A percentile compares a stretch with the other conserved stretches of the same genome.
phyloP scores from a whole-genome alignment of 2,888 invertebrate species.

The Lasioglossum vierecki region DNA sequence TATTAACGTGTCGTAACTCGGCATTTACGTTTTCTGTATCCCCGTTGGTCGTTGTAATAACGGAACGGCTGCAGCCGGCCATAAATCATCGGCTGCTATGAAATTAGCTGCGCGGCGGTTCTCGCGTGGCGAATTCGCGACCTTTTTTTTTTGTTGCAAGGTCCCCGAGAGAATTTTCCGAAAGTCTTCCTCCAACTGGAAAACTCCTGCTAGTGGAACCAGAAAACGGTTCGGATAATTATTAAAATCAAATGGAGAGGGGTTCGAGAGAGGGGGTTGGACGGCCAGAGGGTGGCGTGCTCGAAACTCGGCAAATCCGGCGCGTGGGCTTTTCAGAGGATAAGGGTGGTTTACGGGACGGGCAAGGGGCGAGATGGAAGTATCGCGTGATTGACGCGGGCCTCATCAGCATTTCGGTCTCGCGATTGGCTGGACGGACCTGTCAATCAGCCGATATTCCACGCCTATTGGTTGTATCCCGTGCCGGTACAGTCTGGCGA shows the following conservation, averaged over 20 bases:
- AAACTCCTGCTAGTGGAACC: not conserved
- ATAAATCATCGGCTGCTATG: constrained; percentile 57
- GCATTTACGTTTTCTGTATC: constrained; percentile 48
- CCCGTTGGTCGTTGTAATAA: constrained; percentile 54
- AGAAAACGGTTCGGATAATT: constrained; percentile 38
- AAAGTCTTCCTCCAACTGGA: not conserved
- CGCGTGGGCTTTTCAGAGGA: constrained; percentile 64
- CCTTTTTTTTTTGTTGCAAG: not conserved
- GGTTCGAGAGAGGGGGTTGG: constrained; percentile 32
- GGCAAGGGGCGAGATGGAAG: constrained; percentile 80
- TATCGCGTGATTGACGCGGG: constrained; percentile 89
- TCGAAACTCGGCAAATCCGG: constrained; percentile 62
- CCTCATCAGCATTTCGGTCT: constrained; percentile 91
- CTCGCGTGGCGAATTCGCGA: constrained; percentile 37
- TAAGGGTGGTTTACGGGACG: constrained; percentile 62
- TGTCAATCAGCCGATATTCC: constrained; percentile 90
- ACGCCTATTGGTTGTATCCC: constrained; percentile 84
- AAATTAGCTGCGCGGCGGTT: constrained; percentile 49
- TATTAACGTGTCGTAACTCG: constrained; percentile 50
- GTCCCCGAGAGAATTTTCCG: not conserved
- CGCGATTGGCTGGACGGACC: constrained; percentile 91
- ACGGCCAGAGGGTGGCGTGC: constrained; percentile 53
- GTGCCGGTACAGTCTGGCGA: constrained; percentile 49
- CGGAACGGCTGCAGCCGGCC: constrained; percentile 50
- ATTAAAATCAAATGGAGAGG: constrained; percentile 33